Evolutionary conservation across 2,113 vertebrate genomes (phyloP).

Genomic region (Oxygymnocypris stewartii): DNA sequence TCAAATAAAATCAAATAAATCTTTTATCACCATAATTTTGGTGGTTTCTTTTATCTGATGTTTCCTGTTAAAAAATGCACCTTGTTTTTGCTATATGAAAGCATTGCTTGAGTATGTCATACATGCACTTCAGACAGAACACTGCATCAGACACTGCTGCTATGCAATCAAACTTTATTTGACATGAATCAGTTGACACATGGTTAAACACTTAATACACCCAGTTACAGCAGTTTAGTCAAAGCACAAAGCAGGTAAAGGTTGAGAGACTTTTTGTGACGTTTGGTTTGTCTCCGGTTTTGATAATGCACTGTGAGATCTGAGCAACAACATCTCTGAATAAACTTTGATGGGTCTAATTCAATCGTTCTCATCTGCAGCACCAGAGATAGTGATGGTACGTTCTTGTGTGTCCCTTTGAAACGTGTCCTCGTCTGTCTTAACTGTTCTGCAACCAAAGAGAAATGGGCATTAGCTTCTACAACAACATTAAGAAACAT

Average conservation of each 20-base stretch:
- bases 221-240: constrained; percentile 39
- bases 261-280: background rate
- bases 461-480: constrained; percentile 19
- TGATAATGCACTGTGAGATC: no score
- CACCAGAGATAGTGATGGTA: constrained; percentile 74
- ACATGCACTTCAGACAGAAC: background rate
- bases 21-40: background rate
- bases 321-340: no score
- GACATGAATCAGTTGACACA: constrained; percentile 12
- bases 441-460: constrained; percentile 67
- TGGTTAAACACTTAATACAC: constrained; percentile 33
- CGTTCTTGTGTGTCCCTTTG: constrained; percentile 70
- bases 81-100: background rate
- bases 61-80: background rate
- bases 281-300: no score
- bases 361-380: constrained; percentile 74
- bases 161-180: constrained; percentile 46
- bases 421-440: constrained; percentile 66
- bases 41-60: background rate
- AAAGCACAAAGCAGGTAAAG: background rate
- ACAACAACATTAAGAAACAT: background rate
- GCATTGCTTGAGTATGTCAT: background rate
- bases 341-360: background rate
- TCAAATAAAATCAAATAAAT: background rate
- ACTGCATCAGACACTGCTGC: background rate